Evolutionary conservation across 1,140 invertebrate genomes (phyloP).

Genomic region (Danaus melanippus): DNA sequence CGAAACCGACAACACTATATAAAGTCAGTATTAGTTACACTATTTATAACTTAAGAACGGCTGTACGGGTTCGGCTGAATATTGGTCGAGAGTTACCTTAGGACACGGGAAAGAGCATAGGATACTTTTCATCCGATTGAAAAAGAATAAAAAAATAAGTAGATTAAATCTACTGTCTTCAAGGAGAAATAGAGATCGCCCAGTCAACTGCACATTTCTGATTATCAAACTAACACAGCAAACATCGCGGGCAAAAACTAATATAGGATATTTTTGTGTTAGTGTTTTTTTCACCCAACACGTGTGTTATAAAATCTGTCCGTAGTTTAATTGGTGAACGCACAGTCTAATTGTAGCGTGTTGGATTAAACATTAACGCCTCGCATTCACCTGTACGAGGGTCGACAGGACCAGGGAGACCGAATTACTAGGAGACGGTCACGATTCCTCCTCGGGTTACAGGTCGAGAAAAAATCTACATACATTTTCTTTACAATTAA

Average conservation of each 20-base stretch:
- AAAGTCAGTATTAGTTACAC: too few species aligned
- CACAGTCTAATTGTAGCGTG: slow-evolving; percentile 38
- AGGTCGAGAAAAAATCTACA: too few species aligned
- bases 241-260: background rate
- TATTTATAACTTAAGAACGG: too few species aligned
- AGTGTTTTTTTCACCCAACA: slow-evolving; percentile 10
- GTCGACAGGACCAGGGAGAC: slow-evolving; percentile 5
- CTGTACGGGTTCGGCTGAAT: too few species aligned
- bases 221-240: background rate
- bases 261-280: background rate
- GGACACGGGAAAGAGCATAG: too few species aligned
- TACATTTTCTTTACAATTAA: too few species aligned
- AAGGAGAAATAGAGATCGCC: too few species aligned
- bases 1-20: too few species aligned
- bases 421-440: slow-evolving; percentile 19
- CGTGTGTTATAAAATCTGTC: slow-evolving; percentile 10
- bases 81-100: too few species aligned
- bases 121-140: too few species aligned
- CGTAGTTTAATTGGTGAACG: slow-evolving; percentile 40
- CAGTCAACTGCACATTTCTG: background rate
- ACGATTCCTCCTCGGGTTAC: slow-evolving; percentile 7
- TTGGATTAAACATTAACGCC: slow-evolving; percentile 33
- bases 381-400: slow-evolving; percentile 45
- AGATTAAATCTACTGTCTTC: too few species aligned
- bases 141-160: too few species aligned